phyloP scores from a whole-genome alignment of 2,888 invertebrate genomes.

The Lapara coniferarum region DNA sequence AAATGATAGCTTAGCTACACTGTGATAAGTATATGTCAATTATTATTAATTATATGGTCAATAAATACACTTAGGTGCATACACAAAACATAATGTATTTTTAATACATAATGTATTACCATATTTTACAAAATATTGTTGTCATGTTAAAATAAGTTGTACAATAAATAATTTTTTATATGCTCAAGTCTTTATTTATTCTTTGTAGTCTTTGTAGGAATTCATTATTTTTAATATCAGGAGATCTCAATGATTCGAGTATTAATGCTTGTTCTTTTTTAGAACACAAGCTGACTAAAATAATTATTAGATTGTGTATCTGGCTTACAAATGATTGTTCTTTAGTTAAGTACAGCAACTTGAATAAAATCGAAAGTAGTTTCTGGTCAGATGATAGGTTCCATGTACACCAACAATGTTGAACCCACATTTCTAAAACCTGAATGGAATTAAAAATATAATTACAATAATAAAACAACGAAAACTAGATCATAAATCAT shows the following conservation, averaged over 20 bases:
- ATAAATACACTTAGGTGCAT: no score
- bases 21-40: not conserved
- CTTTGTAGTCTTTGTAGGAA: constrained; percentile 52
- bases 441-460: constrained; percentile 44
- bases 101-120: no score
- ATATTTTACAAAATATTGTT: not conserved
- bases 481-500: not conserved
- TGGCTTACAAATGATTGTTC: constrained; percentile 47
- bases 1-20: not conserved
- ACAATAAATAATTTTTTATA: constrained; percentile 33
- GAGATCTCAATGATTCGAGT: constrained; percentile 45
- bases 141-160: not conserved
- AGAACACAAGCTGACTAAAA: constrained; percentile 57
- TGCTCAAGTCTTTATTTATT: constrained; percentile 51
- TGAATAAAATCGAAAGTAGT: constrained; percentile 62
- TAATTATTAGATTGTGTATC: constrained; percentile 57
- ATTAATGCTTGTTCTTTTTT: constrained; percentile 55
- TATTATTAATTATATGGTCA: no score
- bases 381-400: constrained; percentile 56
- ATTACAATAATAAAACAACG: not conserved
- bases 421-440: constrained; percentile 69
- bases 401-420: constrained; percentile 72
- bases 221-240: constrained; percentile 42
- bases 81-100: no score
- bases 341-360: constrained; percentile 60